Conservation (phyloP, 37 sponge, comb jelly and placozoan genomes). For the Aphrocallistes beatrix region DNA sequence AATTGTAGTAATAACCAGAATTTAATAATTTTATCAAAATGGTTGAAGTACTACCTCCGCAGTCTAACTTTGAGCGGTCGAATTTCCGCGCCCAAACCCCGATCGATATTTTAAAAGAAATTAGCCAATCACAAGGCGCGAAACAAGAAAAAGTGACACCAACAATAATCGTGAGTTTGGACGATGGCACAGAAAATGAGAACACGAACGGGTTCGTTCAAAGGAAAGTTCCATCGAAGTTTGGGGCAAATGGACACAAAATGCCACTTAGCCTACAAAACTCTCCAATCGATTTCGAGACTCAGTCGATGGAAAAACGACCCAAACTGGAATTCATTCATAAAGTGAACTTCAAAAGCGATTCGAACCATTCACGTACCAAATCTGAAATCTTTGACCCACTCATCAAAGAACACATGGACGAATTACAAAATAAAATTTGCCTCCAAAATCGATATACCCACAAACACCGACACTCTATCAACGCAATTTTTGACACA, state of each 20-base stretch:
- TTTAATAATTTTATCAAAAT: too few species aligned
- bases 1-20: too few species aligned
- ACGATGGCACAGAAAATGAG: too few species aligned
- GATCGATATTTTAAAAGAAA: too few species aligned
- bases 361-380: not conserved
- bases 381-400: not conserved
- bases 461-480: not conserved
- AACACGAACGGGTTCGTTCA: too few species aligned
- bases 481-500: not conserved
- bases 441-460: not conserved
- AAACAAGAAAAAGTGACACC: too few species aligned
- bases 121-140: too few species aligned
- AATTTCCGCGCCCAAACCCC: too few species aligned
- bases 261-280: not conserved
- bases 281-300: not conserved
- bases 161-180: too few species aligned
- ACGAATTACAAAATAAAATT: not conserved
- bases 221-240: too few species aligned
- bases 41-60: too few species aligned
- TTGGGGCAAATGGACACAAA: not conserved
- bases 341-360: not conserved
- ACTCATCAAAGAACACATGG: not conserved
- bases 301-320: not conserved
- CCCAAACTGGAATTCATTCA: not conserved
- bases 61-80: too few species aligned